Evolutionary conservation across 2,888 invertebrate genomes (phyloP), one percentile per base, ranked within the genome.

Genomic region (Megaustenia siamemsis): DNA sequence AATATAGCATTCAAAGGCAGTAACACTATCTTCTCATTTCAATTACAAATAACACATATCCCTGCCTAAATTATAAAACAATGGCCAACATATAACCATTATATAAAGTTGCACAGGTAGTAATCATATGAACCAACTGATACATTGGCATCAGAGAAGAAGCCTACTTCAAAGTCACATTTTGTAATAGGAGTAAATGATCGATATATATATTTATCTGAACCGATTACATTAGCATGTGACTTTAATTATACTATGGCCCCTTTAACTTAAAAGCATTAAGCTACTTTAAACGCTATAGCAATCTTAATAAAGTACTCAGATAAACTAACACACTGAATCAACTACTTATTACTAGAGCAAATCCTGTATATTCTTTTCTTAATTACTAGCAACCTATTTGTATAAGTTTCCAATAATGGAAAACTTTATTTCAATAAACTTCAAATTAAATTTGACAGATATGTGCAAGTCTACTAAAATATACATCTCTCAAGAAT

Each of bases 171-270:
- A 45, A 45, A 69, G 69, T 18, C 49, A 28, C 18, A 49, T 49
- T 18, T 15, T 18, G 49, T 49, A 32, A 45, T 73, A 18, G 32
- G 45, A n/a, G 45, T 73, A 3, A 12, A 73, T n/a, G 24, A 1
- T 1, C 40, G 24, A 24, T 1, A 49, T 49, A 49, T 49, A 10
- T 49, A 12, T 8, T 32, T 73, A 73, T 73, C 73, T 49, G 49
- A 49, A 49, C 32, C 49, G 73, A 73, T 73, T 73, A 73, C 32
- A 73, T 32, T 49, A 32, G 32, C 73, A 73, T 73, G 73, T 73
- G 73, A 73, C 73, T 73, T 43, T 49, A 69, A 21, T 21, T 40
- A 21, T 69, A 73, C 73, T 28, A 49, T 49, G 73, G 32, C 32
- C 73, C 32, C 10, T 28, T 73, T 45, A 40, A 49, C 32, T 73